These are phyloP conservation scores for Micromesistius poutassou DNA, from an alignment of 2,797 vertebrate genomes.

Conservation along the genomic window DNA sequence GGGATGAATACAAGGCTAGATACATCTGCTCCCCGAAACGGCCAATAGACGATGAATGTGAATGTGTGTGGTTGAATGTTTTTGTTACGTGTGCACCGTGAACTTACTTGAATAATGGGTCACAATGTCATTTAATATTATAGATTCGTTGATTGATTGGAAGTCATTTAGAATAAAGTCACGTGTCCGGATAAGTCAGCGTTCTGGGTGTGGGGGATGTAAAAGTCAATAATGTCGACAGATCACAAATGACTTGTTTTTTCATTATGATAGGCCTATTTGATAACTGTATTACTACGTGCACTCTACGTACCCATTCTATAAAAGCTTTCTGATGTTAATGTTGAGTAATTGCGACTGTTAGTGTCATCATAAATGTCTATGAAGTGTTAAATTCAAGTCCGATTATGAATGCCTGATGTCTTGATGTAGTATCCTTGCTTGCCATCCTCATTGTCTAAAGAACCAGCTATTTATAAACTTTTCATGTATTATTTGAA, in stretches of 20 bases:
- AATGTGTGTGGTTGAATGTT: no score
- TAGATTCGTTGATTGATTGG: not conserved
- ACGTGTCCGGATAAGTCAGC: not conserved
- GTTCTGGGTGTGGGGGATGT: not conserved
- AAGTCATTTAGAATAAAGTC: not conserved
- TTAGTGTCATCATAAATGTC: not conserved
- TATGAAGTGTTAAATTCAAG: no score
- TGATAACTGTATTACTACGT: not conserved
- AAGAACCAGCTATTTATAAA: not conserved
- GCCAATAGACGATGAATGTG: not conserved
- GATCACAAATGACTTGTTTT: no score
- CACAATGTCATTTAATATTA: not conserved
- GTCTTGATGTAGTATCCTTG: not conserved
- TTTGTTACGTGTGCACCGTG: no score
- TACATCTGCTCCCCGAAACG: not conserved
- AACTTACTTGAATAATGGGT: no score
- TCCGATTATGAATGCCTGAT: no score
- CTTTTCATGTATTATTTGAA: not conserved
- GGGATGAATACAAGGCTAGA: not conserved
- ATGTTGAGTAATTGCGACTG: not conserved
- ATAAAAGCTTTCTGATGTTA: not conserved
- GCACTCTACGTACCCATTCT: not conserved
- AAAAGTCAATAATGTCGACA: not conserved
- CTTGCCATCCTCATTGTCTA: not conserved
- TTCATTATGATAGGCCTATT: no score